Evolutionary conservation across 2,888 invertebrate genomes (phyloP).

Genomic region (Acanthoscelides obtectus): DNA sequence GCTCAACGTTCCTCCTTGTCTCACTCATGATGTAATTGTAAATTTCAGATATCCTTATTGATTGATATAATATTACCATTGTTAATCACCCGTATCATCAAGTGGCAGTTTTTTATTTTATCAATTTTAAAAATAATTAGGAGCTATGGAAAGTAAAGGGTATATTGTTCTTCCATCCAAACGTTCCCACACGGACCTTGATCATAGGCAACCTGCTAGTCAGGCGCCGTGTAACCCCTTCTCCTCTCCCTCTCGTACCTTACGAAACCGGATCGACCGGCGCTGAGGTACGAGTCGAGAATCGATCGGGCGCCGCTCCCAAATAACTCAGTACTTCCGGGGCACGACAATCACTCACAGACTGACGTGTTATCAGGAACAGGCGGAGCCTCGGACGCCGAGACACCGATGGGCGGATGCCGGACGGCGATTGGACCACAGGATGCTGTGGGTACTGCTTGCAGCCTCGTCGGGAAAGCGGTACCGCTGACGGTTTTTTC

Average conservation of each 20-base stretch:
- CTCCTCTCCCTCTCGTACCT: not conserved
- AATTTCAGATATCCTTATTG: too few species aligned
- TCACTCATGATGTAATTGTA: too few species aligned
- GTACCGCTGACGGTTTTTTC: not conserved
- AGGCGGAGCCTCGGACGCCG: not conserved
- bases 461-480: not conserved
- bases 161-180: too few species aligned
- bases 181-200: too few species aligned
- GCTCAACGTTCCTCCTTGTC: too few species aligned
- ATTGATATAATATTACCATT: too few species aligned
- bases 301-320: not conserved
- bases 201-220: not conserved
- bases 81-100: too few species aligned
- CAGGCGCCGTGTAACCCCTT: not conserved
- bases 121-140: too few species aligned
- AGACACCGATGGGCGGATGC: not conserved
- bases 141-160: too few species aligned
- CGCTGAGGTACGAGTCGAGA: too few species aligned
- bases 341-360: not conserved
- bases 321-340: not conserved
- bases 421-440: not conserved
- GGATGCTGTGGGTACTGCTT: not conserved
- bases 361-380: not conserved
- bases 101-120: too few species aligned
- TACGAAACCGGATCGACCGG: not conserved